Evolutionary conservation across 2,888 invertebrate genomes (phyloP), one percentile per base, ranked within the genome.

Genomic region (Sphecodes monilicornis): DNA sequence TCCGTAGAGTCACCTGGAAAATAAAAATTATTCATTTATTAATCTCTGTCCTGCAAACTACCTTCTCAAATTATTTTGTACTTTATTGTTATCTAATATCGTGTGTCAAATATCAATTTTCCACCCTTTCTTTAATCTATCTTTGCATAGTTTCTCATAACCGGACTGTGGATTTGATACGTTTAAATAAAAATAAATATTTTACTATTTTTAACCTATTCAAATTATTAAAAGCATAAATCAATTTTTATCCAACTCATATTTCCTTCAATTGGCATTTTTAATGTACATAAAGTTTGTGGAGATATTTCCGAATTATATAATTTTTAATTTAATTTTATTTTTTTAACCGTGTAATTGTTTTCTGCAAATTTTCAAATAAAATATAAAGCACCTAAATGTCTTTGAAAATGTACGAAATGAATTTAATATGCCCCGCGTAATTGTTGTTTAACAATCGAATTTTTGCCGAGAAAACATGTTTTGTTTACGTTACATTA

Each of bases 1-100:
- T 98, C 97, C 89, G 97, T 98, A 1, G 98, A 98, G 93, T 98
- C 98, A 39, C 97, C 98, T 97, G 95, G 0, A 82, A 82, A 32
- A 57, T 1, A 18, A 36, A 74, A 70, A 39, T 32, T 4, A 50
- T n/a, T 36, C 8, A 8, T 4, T 8, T n/a, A 1, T 36, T 46
- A 16, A 22, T 69, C 2, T 22, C 26, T 16, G 43, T 16, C 4
- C 36, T 39, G 22, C 10, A 36, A 22, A n/a, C 5, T 22, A 22
- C 10, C 11, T 10, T 66, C 32, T 36, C 4, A 36, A 6, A 36
- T 18, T 18, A 36, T 66, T 36, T n/a, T n/a, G n/a, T n/a, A n/a
- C n/a, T n/a, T n/a, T n/a, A n/a, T n/a, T n/a, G n/a, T n/a, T n/a
- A n/a, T n/a, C n/a, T n/a, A n/a, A n/a, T n/a, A n/a, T n/a, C n/a